Percentiles rank a stretch among this genome's conserved stretches.
These are phyloP conservation scores for Chroicocephalus ridibundus DNA, from an alignment of 2,113 vertebrate species.

Conservation along the genomic window DNA sequence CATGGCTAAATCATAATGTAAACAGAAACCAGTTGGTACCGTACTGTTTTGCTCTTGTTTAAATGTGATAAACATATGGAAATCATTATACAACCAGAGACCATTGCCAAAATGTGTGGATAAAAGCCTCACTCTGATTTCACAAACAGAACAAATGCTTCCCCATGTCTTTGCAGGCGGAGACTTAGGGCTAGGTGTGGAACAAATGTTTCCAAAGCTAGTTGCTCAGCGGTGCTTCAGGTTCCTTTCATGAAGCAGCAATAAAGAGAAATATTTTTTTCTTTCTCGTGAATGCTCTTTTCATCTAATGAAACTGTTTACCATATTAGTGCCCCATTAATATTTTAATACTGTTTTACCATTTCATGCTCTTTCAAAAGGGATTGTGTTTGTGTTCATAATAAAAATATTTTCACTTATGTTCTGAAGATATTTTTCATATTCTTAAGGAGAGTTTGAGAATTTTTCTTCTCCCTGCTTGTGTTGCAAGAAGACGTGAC, in stretches of 20 bases:
- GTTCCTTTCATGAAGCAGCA: not conserved
- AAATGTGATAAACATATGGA: slow-evolving; percentile 18
- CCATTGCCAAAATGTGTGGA: not conserved
- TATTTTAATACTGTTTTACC: slow-evolving; percentile 1
- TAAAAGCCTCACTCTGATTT: not conserved
- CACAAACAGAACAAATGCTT: not conserved
- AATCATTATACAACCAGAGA: not conserved
- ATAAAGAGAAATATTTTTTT: not conserved
- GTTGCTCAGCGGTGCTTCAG: not conserved
- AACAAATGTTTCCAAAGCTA: not conserved
- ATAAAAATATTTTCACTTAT: not conserved
- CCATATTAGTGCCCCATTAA: not conserved
- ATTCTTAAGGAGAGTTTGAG: not conserved
- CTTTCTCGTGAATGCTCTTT: not conserved
- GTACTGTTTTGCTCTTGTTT: not conserved
- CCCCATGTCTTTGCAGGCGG: accelerated
- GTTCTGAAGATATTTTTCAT: not conserved
- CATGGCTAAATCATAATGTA: not conserved
- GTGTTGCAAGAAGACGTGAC: not conserved
- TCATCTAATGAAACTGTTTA: not conserved
- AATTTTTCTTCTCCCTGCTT: not conserved
- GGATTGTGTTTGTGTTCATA: not conserved
- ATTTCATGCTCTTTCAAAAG: not conserved
- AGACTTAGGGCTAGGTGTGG: not conserved
- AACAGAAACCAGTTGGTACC: not conserved